Percentiles rank a stretch among this genome's conserved stretches.
These are phyloP conservation scores for Oscheius sp. DNA, from an alignment of 2,888 invertebrate genomes.

Conservation along the genomic window DNA sequence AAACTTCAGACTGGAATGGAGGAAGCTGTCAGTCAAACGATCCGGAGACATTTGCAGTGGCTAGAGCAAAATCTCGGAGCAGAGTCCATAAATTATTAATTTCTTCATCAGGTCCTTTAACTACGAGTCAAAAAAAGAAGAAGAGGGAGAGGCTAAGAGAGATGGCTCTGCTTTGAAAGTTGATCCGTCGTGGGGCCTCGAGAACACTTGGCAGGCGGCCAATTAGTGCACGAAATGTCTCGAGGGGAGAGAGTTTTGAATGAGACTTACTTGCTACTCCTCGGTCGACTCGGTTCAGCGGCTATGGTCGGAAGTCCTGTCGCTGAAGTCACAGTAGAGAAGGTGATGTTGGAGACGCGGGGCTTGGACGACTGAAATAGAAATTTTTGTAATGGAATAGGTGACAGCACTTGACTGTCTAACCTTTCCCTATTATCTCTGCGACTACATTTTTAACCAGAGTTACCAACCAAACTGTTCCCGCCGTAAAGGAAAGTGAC, in stretches of 20 bases:
- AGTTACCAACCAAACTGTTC: too few species aligned
- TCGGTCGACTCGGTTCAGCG: slow-evolving; percentile 77
- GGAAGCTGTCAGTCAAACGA: neutral
- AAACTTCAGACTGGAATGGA: neutral
- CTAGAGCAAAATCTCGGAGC: slow-evolving; percentile 1
- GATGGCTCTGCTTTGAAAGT: slow-evolving; percentile 20
- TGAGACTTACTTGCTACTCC: slow-evolving; percentile 62
- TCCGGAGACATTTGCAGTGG: neutral
- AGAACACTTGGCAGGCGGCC: slow-evolving; percentile 31
- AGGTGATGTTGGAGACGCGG: slow-evolving; percentile 74
- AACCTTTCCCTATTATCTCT: too few species aligned
- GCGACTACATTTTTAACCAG: too few species aligned
- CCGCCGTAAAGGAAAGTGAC: neutral
- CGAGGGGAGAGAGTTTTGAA: slow-evolving; percentile 4
- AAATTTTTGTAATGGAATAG: neutral
- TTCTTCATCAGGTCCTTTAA: neutral
- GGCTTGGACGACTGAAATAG: slow-evolving; percentile 70
- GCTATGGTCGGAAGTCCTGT: slow-evolving; percentile 79
- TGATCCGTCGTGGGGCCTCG: slow-evolving; percentile 24
- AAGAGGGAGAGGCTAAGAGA: slow-evolving; percentile 2
- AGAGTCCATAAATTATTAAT: slow-evolving; percentile 17
- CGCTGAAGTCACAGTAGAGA: slow-evolving; percentile 77
- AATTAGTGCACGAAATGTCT: slow-evolving; percentile 25
- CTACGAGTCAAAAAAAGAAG: neutral
- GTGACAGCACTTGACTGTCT: too few species aligned